Evolutionary conservation across 2,113 vertebrate species (phyloP), one percentile per base, ranked within the genome.

Genomic region (Chitala chitala): DNA sequence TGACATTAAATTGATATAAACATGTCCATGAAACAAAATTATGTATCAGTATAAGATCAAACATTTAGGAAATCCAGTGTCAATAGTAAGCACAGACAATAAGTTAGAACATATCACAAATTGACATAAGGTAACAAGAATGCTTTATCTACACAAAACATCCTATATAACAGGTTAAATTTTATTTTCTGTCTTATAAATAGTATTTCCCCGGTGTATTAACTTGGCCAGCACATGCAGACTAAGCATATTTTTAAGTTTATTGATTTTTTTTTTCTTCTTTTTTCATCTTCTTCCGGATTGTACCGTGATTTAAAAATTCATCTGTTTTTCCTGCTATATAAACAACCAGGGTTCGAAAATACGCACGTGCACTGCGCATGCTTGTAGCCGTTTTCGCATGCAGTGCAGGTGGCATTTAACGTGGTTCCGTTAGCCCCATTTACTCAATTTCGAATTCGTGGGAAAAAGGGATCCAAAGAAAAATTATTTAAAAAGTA

Each of bases 121-220:
- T 87, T 88, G 92, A 97, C 93, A 94, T 93, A 93, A 92, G 93
- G 88, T 91, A 94, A 94, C 93, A 91, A 94, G 94, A 96, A 94
- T 93, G 93, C 90, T 92, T 97, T 92, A 92, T 93, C 94, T 95
- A 98, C 94, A 95, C 94, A 94, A 94, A 96, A 97, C 94, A 95
- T 94, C 92, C 92, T 95, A 96, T 94, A 91, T 92, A 93, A 96
- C 93, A 92, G 90, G 86, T 89, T 93, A 93, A 90, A 90, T 92
- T 90, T 81, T 79, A 75, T 84, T 80, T 89, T 87, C 91, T 86
- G 90, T 93, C 89, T 91, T 89, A 86, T 91, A 90, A 90, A 89
- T 87, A 79, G 84, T 90, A 84, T 89, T 87, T 89, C 87, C 88
- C 86, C 89, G 80, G 84, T 87, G 82, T 86, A 82, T 89, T 88